These are phyloP conservation scores for Myxocyprinus asiaticus DNA, from an alignment of 2,113 vertebrate genomes.

Conservation along the genomic window DNA sequence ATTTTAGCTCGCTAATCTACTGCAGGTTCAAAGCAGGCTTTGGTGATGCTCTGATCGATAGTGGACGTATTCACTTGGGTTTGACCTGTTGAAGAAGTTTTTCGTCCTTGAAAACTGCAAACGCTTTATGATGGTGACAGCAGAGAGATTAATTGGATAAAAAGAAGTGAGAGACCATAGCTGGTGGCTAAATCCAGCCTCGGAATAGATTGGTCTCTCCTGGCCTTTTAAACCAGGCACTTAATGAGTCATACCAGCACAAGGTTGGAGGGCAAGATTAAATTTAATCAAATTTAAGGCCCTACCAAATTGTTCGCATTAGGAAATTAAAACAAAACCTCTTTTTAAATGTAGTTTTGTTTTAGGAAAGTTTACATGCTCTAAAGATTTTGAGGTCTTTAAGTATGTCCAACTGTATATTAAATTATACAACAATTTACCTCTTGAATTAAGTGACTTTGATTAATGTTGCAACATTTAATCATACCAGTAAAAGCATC, in stretches of 20 bases:
- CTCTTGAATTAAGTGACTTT: not conserved
- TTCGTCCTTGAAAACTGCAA: conserved; percentile 22
- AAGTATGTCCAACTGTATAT: not conserved
- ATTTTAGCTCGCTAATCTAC: not conserved
- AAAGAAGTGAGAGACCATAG: conserved; percentile 17
- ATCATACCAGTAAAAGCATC: too few relatives aligned
- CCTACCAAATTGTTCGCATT: not conserved
- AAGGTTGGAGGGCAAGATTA: conserved; percentile 16
- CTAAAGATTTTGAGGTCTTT: not conserved
- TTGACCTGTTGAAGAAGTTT: not conserved
- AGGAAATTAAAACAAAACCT: conserved; percentile 4
- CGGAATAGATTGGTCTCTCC: not conserved
- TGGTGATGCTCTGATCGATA: not conserved
- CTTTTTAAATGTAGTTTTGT: not conserved
- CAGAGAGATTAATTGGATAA: conserved; percentile 24
- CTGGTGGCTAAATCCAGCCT: conserved; percentile 8
- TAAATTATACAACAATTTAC: conserved; percentile 9
- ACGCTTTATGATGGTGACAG: not conserved
- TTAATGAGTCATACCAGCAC: conserved; percentile 19
- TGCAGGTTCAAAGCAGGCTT: not conserved
- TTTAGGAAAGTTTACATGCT: not conserved
- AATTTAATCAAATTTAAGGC: conserved; percentile 12
- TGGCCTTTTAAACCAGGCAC: conserved; percentile 9
- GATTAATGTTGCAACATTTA: too few relatives aligned
- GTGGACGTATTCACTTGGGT: not conserved